Conservation (phyloP, 2,888 invertebrate genomes). For the Taphrorychus bicolor region DNA sequence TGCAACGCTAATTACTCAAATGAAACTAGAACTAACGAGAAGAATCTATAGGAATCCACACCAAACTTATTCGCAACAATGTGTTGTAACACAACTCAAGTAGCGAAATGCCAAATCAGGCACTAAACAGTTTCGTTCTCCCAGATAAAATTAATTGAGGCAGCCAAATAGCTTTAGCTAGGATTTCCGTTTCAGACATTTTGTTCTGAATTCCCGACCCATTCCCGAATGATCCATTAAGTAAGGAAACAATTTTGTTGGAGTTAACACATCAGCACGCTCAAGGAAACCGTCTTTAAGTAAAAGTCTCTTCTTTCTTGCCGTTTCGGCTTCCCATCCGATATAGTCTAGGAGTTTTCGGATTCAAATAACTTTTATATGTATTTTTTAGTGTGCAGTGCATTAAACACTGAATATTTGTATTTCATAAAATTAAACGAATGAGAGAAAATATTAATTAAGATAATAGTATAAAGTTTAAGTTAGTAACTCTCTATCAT, state of each 20-base stretch:
- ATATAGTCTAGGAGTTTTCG: no score
- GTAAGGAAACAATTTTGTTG: constrained; percentile 58
- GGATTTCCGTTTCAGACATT: constrained; percentile 27
- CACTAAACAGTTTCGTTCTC: constrained; percentile 17
- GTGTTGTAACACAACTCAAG: background rate
- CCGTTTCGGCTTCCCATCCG: background rate
- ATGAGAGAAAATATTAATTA: no score
- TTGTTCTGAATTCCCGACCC: constrained; percentile 11
- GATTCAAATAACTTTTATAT: no score
- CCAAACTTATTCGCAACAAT: background rate
- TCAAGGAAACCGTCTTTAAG: constrained; percentile 47
- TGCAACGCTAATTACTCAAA: no score
- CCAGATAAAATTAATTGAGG: constrained; percentile 29
- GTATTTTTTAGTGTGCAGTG: no score
- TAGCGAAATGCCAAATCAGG: constrained; percentile 7
- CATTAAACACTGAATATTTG: no score
- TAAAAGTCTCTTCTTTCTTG: constrained; percentile 19
- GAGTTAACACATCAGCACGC: constrained; percentile 59
- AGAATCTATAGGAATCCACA: background rate
- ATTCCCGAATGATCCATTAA: constrained; percentile 56
- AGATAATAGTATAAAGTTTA: no score
- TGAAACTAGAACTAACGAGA: no score
- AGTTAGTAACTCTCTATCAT: no score
- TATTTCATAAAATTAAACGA: no score
- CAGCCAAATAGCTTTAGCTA: constrained; percentile 30